phyloP scores from a whole-genome alignment of 1,140 invertebrate genomes.

The Drosophila burlai region DNA sequence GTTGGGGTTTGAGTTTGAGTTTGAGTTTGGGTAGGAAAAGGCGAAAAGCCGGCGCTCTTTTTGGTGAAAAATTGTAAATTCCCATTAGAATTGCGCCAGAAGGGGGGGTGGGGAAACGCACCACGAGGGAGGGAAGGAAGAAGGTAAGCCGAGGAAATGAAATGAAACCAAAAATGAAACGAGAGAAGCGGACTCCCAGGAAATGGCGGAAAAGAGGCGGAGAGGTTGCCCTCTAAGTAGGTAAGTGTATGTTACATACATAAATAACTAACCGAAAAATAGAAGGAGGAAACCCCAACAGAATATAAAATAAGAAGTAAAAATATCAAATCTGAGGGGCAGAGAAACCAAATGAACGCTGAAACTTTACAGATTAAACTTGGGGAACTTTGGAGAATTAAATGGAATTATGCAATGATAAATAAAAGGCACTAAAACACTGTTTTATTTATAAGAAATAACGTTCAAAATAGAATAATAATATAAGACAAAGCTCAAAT shows the following conservation, averaged over 20 bases:
- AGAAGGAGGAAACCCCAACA: constrained; percentile 25
- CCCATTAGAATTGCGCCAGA: constrained; percentile 74
- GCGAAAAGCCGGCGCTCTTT: constrained; percentile 61
- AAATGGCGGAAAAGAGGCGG: constrained; percentile 1
- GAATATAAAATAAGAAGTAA: constrained; percentile 48
- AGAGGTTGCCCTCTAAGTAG: constrained; percentile 58
- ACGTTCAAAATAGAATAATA: too few relatives aligned
- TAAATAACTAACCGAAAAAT: constrained; percentile 56
- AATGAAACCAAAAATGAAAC: constrained; percentile 67
- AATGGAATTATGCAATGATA: neutral
- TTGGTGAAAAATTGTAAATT: constrained; percentile 82
- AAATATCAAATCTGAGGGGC: constrained; percentile 27
- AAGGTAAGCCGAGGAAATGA: constrained; percentile 64
- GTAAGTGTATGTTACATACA: constrained; percentile 67
- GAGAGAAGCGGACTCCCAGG: constrained; percentile 34
- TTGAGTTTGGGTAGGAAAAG: neutral
- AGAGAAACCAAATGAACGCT: neutral
- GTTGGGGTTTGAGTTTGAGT: too few relatives aligned
- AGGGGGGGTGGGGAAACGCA: constrained; percentile 19
- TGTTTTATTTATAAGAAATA: neutral
- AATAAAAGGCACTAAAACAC: neutral
- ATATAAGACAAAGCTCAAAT: too few relatives aligned
- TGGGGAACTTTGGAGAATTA: neutral
- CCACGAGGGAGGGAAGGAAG: constrained; percentile 23
- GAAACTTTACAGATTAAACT: neutral